Conservation (phyloP, 2,797 vertebrate genomes). For the Anguilla pacifica region DNA sequence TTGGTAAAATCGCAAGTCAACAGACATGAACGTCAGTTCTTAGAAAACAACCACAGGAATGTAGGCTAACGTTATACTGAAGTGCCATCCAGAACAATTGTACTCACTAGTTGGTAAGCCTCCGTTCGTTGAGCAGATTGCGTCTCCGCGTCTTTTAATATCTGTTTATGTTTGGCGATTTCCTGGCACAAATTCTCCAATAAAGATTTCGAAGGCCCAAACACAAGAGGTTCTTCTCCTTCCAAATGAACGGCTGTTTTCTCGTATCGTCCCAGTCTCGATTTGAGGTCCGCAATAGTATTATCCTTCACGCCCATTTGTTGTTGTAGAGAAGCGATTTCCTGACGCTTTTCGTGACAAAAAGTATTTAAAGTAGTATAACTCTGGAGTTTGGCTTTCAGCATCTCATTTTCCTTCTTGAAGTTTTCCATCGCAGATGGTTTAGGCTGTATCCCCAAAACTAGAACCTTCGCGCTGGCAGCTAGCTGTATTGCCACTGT, state of each 20-base stretch:
- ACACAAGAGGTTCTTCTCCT: slow-evolving; percentile 56
- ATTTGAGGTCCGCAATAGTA: slow-evolving; percentile 75
- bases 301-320: slow-evolving; percentile 77
- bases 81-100: not conserved
- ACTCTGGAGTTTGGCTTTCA: slow-evolving; percentile 68
- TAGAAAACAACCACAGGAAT: not conserved
- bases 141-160: slow-evolving; percentile 69
- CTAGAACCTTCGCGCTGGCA: not conserved
- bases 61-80: not conserved
- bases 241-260: slow-evolving; percentile 60
- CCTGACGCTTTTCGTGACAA: slow-evolving; percentile 83
- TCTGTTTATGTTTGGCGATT: slow-evolving; percentile 75
- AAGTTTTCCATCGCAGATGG: slow-evolving; percentile 70
- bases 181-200: slow-evolving; percentile 85
- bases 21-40: not conserved
- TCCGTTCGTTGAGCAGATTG: slow-evolving; percentile 65
- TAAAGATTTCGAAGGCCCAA: slow-evolving; percentile 79
- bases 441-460: slow-evolving; percentile 57
- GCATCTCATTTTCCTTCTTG: slow-evolving; percentile 61
- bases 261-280: slow-evolving; percentile 72
- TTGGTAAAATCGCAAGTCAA: no score
- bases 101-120: slow-evolving; percentile 71
- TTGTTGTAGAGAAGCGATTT: slow-evolving; percentile 72
- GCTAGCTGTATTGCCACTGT: slow-evolving; percentile 53
- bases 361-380: slow-evolving; percentile 76